These are phyloP conservation scores for Neuroscelio doddi DNA, from an alignment of 2,888 invertebrate species.

Conservation along the genomic window DNA sequence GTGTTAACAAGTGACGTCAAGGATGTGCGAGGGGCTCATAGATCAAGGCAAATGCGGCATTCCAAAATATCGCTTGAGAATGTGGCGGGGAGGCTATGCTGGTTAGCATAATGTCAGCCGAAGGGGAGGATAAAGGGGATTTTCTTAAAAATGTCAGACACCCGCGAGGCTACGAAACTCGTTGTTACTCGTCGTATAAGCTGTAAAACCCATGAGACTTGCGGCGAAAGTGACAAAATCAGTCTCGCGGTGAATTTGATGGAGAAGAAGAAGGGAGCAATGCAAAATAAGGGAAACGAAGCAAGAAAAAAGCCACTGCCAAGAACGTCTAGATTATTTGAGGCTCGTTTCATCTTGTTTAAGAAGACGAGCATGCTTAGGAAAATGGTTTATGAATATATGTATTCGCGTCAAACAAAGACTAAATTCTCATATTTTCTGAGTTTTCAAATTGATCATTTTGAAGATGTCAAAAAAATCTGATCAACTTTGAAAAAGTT, in stretches of 20 bases:
- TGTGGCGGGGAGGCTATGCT: conserved; percentile 47
- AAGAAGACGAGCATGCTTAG: conserved; percentile 15
- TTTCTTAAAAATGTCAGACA: conserved; percentile 67
- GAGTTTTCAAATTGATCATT: too few species aligned
- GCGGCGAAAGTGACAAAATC: conserved; percentile 40
- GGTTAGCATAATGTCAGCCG: conserved; percentile 68
- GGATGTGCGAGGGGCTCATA: conserved; percentile 54
- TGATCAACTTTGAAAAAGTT: too few species aligned
- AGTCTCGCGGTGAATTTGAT: conserved; percentile 41
- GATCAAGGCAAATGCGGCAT: conserved; percentile 58
- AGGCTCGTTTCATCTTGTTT: conserved; percentile 43
- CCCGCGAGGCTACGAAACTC: conserved; percentile 39
- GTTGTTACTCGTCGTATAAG: conserved; percentile 42
- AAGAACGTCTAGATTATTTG: conserved; percentile 29
- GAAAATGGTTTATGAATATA: conserved; percentile 24
- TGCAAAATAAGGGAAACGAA: conserved; percentile 40
- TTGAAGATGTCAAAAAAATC: too few species aligned
- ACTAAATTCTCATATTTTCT: too few species aligned
- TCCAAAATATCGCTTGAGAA: conserved; percentile 58
- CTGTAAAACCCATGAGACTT: conserved; percentile 44
- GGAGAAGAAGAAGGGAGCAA: conserved; percentile 23
- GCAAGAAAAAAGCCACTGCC: conserved; percentile 30
- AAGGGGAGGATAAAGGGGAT: conserved; percentile 54
- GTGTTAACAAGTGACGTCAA: conserved; percentile 63
- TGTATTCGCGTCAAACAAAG: conserved; percentile 6